A percentile compares a stretch with the other conserved stretches of the same genome.
Conservation (phyloP, 2,797 vertebrate species). For the Megaceryle alcyon region DNA sequence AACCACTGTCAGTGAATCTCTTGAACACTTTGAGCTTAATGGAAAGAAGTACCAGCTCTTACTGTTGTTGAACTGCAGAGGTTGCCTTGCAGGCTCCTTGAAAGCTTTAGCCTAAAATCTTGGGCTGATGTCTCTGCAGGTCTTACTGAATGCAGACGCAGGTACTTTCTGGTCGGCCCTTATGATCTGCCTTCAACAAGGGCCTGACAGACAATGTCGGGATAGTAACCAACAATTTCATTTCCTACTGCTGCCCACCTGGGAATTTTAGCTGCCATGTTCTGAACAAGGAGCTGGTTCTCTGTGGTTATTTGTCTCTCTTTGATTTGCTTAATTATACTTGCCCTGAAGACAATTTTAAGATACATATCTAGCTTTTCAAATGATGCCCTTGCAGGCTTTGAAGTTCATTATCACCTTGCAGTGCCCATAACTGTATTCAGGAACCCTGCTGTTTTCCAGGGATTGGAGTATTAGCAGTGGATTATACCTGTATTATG, state of each 20-base stretch:
- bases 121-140: not conserved
- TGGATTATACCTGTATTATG: too few relatives aligned
- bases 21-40: not conserved
- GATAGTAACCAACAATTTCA: not conserved
- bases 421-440: not conserved
- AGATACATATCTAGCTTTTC: not conserved
- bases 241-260: not conserved
- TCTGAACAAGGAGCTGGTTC: not conserved
- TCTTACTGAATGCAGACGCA: not conserved
- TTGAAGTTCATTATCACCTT: not conserved
- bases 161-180: not conserved
- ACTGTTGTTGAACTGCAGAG: fast-evolving
- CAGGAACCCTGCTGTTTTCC: not conserved
- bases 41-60: not conserved
- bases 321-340: constrained; percentile 4
- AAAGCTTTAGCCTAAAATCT: not conserved
- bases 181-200: not conserved
- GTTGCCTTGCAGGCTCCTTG: not conserved
- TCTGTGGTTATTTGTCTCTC: not conserved
- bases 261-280: not conserved
- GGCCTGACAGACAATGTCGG: not conserved
- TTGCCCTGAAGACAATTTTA: not conserved
- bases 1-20: not conserved
- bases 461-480: not conserved
- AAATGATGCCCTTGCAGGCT: not conserved